phyloP scores from a whole-genome alignment of 2,888 invertebrate genomes.

The Pardosa pseudoannulata region DNA sequence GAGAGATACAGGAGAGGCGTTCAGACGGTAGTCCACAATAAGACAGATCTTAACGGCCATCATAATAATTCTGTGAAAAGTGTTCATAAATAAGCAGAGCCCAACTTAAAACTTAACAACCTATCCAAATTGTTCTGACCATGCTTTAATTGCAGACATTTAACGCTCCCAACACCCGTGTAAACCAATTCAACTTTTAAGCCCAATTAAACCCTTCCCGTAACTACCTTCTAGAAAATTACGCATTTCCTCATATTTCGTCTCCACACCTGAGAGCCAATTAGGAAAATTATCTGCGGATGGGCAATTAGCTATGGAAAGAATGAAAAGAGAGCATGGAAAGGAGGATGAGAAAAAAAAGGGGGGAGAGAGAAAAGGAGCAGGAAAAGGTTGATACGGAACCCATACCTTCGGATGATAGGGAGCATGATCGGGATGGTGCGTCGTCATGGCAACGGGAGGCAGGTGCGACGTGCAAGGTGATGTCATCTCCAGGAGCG shows the following conservation, averaged over 20 bases:
- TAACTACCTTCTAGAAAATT: background rate
- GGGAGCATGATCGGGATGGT: slow-evolving; percentile 43
- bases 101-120: too few relatives aligned
- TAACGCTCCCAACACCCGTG: background rate
- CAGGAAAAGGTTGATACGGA: slow-evolving; percentile 7
- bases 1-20: too few relatives aligned
- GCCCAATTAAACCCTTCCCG: slow-evolving; percentile 8
- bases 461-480: slow-evolving; percentile 70
- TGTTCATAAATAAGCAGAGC: too few relatives aligned
- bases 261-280: slow-evolving; percentile 18
- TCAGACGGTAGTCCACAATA: too few relatives aligned
- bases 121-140: background rate
- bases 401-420: slow-evolving; percentile 51
- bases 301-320: slow-evolving; percentile 5
- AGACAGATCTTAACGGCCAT: too few relatives aligned
- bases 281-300: slow-evolving; percentile 7
- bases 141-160: background rate
- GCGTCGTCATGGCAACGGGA: slow-evolving; percentile 55
- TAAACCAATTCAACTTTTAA: slow-evolving; percentile 3
- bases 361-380: slow-evolving; percentile 13
- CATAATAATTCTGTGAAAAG: too few relatives aligned
- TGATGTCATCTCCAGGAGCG: slow-evolving; percentile 24
- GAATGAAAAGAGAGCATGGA: background rate
- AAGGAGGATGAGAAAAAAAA: background rate
- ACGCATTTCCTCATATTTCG: slow-evolving; percentile 6